A percentile compares a stretch with the other conserved stretches of the same genome.
These are phyloP conservation scores for Microcebus lehilahytsara DNA, from an alignment of 2,113 vertebrate genomes.

Conservation along the genomic window DNA sequence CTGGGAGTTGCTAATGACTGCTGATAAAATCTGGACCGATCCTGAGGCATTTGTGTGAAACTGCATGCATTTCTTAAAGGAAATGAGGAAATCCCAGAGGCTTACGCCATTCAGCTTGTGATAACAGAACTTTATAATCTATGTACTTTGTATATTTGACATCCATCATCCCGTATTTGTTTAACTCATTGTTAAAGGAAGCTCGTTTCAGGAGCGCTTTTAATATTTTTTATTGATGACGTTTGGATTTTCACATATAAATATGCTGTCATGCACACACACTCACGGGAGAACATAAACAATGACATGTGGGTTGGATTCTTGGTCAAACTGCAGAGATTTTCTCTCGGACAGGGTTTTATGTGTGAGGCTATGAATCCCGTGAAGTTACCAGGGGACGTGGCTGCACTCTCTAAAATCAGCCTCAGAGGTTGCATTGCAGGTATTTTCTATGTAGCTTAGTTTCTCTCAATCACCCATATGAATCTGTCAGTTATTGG, in stretches of 20 bases:
- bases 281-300: conserved; percentile 56
- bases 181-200: conserved; percentile 69
- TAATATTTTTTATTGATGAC: conserved; percentile 69
- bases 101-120: conserved; percentile 38
- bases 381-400: neutral
- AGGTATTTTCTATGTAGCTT: neutral
- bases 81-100: conserved; percentile 63
- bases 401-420: neutral
- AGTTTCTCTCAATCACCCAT: neutral
- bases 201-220: conserved; percentile 71
- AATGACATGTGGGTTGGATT: conserved; percentile 56
- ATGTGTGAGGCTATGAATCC: neutral
- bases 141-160: conserved; percentile 51
- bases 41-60: conserved; percentile 45
- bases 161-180: conserved; percentile 71
- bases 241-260: conserved; percentile 66
- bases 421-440: neutral
- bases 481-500: neutral
- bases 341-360: conserved; percentile 38
- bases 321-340: conserved; percentile 36
- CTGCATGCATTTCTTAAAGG: conserved; percentile 61
- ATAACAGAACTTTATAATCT: conserved; percentile 69
- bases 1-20: conserved; percentile 55
- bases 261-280: neutral
- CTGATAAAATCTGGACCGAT: conserved; percentile 47